Conservation (phyloP, 2,888 invertebrate species). For the Thelaira solivaga region DNA sequence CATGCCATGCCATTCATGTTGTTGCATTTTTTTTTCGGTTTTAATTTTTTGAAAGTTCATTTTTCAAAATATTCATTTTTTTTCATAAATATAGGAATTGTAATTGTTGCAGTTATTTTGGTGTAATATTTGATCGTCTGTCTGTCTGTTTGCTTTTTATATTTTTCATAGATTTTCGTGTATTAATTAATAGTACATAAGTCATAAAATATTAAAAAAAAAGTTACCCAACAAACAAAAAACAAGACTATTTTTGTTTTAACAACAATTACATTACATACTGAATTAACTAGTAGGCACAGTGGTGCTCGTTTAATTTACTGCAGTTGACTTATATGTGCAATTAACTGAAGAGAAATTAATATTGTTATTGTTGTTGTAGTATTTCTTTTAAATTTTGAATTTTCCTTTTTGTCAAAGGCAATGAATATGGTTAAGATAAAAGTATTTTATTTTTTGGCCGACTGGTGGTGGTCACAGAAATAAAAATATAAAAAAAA, state of each 20-base stretch:
- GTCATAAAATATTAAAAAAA: constrained; percentile 29
- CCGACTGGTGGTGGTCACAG: too few species aligned
- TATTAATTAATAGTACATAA: constrained; percentile 50
- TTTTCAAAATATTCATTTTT: constrained; percentile 4
- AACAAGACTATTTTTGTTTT: constrained; percentile 15
- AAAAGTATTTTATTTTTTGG: too few species aligned
- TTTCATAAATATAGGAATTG: constrained; percentile 3
- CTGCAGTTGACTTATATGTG: too few species aligned
- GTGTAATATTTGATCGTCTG: not conserved
- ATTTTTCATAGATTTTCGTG: constrained; percentile 39
- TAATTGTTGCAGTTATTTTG: constrained; percentile 4
- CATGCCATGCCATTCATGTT: constrained; percentile 55
- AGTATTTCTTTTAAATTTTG: too few species aligned
- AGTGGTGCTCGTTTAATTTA: constrained; percentile 4
- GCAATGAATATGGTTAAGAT: too few species aligned
- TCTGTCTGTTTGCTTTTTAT: not conserved
- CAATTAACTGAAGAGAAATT: too few species aligned
- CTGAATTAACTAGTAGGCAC: too few species aligned
- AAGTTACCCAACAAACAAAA: not conserved
- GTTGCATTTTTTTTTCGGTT: constrained; percentile 37
- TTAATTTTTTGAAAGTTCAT: constrained; percentile 51
- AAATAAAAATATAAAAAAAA: too few species aligned
- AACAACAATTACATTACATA: constrained; percentile 45
- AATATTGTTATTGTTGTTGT: too few species aligned
- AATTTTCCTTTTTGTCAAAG: too few species aligned